phyloP scores from a whole-genome alignment of 2,797 vertebrate species.

The Danionella dracula region DNA sequence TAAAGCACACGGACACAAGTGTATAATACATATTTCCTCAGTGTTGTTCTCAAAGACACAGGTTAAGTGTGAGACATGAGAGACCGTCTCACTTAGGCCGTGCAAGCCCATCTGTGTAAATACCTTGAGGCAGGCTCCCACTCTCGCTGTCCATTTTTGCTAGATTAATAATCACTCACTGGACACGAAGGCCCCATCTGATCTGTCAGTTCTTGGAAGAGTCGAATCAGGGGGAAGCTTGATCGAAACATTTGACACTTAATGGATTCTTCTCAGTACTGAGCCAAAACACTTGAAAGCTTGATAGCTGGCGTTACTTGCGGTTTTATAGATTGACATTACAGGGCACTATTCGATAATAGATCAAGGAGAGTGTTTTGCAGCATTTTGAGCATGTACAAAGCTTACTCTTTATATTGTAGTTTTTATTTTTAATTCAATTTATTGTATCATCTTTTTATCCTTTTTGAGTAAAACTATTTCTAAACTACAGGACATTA shows the following conservation, averaged over 20 bases:
- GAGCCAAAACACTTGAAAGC: conserved; percentile 6
- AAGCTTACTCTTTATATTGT: no score
- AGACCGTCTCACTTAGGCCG: no score
- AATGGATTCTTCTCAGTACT: conserved; percentile 22
- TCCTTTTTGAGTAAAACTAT: no score
- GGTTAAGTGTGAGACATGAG: not conserved
- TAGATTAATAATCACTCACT: not conserved
- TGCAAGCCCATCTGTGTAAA: conserved; percentile 2
- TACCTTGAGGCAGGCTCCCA: not conserved
- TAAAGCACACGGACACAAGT: not conserved
- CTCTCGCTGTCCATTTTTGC: not conserved
- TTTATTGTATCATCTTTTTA: no score
- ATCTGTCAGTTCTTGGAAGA: not conserved
- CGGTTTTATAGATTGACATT: conserved; percentile 5
- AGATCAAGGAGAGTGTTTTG: not conserved
- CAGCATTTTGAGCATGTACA: not conserved
- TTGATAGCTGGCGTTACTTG: conserved; percentile 9
- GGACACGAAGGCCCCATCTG: not conserved
- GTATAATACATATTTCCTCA: not conserved
- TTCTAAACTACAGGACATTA: no score
- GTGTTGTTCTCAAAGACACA: not conserved
- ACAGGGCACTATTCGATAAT: conserved; percentile 2
- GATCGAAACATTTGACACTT: conserved; percentile 15
- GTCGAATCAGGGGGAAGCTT: not conserved
- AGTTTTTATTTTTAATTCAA: no score